These are phyloP conservation scores for Helogale parvula DNA, from an alignment of 2,113 vertebrate species.

Conservation along the genomic window DNA sequence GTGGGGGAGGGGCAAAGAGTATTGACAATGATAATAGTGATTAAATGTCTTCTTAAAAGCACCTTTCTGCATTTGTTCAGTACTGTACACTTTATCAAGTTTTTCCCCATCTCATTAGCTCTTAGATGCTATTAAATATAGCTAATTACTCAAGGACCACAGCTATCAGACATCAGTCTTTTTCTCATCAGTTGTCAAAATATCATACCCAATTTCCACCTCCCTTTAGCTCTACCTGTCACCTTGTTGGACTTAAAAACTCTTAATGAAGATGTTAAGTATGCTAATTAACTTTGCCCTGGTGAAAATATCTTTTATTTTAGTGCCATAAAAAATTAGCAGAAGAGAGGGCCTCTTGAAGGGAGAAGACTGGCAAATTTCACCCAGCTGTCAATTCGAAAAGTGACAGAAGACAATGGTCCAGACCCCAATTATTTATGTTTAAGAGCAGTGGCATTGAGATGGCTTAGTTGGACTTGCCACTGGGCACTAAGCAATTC, in stretches of 20 bases:
- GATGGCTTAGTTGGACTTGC: neutral
- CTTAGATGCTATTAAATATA: neutral
- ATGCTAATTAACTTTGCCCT: slow-evolving; percentile 7
- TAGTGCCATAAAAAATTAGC: neutral
- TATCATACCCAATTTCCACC: neutral
- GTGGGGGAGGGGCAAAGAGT: neutral
- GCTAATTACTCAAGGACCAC: slow-evolving; percentile 17
- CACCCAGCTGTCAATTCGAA: neutral
- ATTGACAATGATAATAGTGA: neutral
- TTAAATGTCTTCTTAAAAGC: neutral
- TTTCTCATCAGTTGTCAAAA: slow-evolving; percentile 50
- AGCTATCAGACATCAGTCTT: neutral
- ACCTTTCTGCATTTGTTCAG: neutral
- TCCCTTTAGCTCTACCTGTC: neutral
- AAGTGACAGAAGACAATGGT: neutral
- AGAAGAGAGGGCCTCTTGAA: neutral
- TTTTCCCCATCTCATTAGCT: neutral
- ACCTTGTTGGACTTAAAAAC: slow-evolving; percentile 6
- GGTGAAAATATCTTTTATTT: slow-evolving; percentile 23
- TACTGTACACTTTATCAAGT: neutral
- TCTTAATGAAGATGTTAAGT: slow-evolving; percentile 28
- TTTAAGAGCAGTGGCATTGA: neutral
- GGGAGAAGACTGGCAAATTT: neutral
- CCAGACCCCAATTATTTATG: neutral
- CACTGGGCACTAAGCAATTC: neutral